Base-by-base conservation (phyloP, 2,113 vertebrate genomes). In the Hirundichthys speculiger region DNA sequence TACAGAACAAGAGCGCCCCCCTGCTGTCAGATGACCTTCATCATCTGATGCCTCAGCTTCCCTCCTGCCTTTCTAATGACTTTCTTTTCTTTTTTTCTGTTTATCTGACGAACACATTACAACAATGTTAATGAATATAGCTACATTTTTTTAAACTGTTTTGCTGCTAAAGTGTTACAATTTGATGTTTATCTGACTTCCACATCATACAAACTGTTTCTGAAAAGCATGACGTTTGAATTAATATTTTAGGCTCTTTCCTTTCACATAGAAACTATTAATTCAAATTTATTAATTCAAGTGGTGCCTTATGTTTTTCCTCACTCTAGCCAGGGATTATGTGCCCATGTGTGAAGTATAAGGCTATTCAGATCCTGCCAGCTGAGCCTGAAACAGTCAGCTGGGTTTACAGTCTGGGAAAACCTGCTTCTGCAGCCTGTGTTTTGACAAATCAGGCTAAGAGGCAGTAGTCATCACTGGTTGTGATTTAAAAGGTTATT, bases 211-310 rank as follows among this genome's bases (percentile, higher is more conserved):
- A n/a, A n/a, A n/a, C n/a, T n/a, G n/a, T n/a, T n/a, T n/a, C n/a
- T n/a, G n/a, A n/a, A n/a, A n/a, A n/a, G n/a, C n/a, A n/a, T n/a
- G n/a, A n/a, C n/a, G n/a, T n/a, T n/a, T n/a, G n/a, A n/a, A 40
- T 75, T 69, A 59, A 81, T 83, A 84, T 67, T 64, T 62, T 9
- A 79, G 15, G 49, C 72, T 66, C 77, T 86, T 88, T 88, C 74
- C 46, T 58, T 73, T 86, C 67, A 55, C 52, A 69, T 77, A 73
- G 73, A 83, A 86, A 77, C 61, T 53, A 72, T 77, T 80, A 34
- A 83, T 82, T 82, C 62, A 66, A 67, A n/a, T n/a, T n/a, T n/a
- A n/a, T n/a, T n/a, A n/a, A n/a, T n/a, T n/a, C n/a, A n/a, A n/a
- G 42, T 0, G 0, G 0, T 30, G 16, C 42, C 76, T 89, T 80